Base-by-base conservation (phyloP, 2,888 invertebrate species). In the Phyto melanocephala region DNA sequence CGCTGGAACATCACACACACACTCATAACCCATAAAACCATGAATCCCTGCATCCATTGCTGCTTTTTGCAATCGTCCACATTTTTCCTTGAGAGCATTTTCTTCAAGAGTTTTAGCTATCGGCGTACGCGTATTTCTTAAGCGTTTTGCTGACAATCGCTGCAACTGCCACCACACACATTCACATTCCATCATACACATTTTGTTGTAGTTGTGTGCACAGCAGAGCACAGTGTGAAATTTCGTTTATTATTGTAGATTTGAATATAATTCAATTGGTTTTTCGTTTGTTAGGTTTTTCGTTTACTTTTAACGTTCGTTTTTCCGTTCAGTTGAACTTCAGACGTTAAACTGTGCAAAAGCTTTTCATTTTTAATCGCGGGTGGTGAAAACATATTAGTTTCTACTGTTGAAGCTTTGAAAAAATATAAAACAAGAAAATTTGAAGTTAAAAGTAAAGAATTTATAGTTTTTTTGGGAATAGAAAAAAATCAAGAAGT, bases 291-390 rank as follows among this genome's bases (percentile, higher is more conserved):
- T 63, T 74, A 28, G 6, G 62, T 54, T 70, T 76, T 82, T 82
- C 79, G 70, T 82, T 79, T 52, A 33, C 60, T n/a, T 47, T 62
- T 71, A 79, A 56, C 75, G 62, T 82, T 84, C 84, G 83, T 77
- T 84, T 84, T 85, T 84, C 78, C 72, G 72, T 86, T 90, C 88
- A 90, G 90, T 90, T 90, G 87, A 87, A 88, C 87, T 88, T 88
- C 88, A 89, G 88, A 87, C 90, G 90, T 89, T 88, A 89, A 88
- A 89, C 89, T 88, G 89, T 89, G 88, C 89, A 88, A 89, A 87
- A 86, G 87, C 86, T 89, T 85, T 82, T 86, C 68, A 75, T 74
- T 60, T 83, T 79, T 77, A 81, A 84, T 85, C 85, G 86, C 86
- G 86, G 85, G 85, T 86, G 85, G 85, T 86, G 81, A 67, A 52